These are phyloP conservation scores for Gasterosteus aculeatus DNA, from an alignment of 2,113 vertebrate species.

Conservation along the genomic window DNA sequence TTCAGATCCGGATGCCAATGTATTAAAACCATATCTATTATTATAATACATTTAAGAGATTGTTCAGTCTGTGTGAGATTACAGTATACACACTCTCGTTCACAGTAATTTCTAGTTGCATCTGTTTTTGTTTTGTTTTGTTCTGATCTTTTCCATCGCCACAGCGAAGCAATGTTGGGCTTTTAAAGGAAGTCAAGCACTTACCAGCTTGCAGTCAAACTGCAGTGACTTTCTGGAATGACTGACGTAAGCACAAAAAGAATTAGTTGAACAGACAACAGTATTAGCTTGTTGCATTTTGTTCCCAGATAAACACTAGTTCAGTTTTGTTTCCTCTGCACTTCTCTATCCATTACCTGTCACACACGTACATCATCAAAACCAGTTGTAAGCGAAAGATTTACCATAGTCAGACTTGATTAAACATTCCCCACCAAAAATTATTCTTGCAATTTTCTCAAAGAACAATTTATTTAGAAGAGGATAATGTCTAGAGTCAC, in stretches of 20 bases:
- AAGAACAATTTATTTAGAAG: constrained; percentile 32
- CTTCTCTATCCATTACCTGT: constrained; percentile 29
- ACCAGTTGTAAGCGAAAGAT: constrained; percentile 37
- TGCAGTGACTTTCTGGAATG: constrained; percentile 34
- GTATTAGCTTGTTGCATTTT: constrained; percentile 11
- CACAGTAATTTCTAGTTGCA: constrained; percentile 43
- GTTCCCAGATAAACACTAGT: background rate
- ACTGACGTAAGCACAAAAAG: constrained; percentile 37
- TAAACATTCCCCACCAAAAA: constrained; percentile 65
- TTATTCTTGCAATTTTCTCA: constrained; percentile 44
- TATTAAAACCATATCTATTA: constrained; percentile 4
- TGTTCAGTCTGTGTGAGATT: constrained; percentile 24
- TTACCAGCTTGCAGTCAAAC: constrained; percentile 37
- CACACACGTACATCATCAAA: constrained; percentile 59
- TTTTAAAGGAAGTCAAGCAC: constrained; percentile 29
- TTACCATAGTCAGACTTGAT: constrained; percentile 49
- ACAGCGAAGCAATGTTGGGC: constrained; percentile 25
- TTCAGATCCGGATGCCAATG: background rate
- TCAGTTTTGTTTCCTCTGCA: background rate
- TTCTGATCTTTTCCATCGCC: constrained; percentile 29
- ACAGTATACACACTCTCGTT: constrained; percentile 17
- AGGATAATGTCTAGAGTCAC: constrained; percentile 32
- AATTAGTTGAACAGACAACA: background rate
- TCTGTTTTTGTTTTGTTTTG: constrained; percentile 58
- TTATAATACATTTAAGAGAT: constrained; percentile 15